Evolutionary conservation across 1,140 invertebrate genomes (phyloP).

Genomic region (Drosophila paulistorum): DNA sequence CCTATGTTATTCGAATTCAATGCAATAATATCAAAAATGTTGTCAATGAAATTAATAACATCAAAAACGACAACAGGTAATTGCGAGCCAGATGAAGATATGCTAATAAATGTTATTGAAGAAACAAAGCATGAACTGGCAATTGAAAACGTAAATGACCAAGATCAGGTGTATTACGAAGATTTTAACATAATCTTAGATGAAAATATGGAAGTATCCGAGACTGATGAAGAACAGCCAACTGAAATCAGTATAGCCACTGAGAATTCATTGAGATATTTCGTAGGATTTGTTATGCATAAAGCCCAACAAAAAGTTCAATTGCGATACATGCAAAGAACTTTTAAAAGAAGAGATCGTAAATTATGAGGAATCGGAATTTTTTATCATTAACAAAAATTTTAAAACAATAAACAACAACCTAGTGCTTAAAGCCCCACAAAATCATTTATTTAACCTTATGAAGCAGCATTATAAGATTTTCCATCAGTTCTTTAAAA

Average conservation of each 20-base stretch:
- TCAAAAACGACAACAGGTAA: slow-evolving; percentile 5
- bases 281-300: background rate
- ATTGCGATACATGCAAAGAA: background rate
- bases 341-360: background rate
- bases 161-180: no score
- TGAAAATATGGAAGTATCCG: background rate
- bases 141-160: background rate
- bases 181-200: background rate
- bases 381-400: no score
- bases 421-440: no score
- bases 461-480: no score
- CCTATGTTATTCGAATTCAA: background rate
- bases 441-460: no score
- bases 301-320: background rate
- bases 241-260: background rate
- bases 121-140: background rate
- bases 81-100: no score
- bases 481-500: no score
- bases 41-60: slow-evolving; percentile 7
- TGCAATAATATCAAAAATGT: slow-evolving; percentile 9
- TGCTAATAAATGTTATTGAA: no score
- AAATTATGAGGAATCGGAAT: background rate
- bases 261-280: slow-evolving; percentile 4
- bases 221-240: background rate
- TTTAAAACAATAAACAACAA: no score